Evolutionary conservation across 2,888 invertebrate genomes (phyloP), one percentile per base, ranked within the genome.

Genomic region (Hydriomena furcata): DNA sequence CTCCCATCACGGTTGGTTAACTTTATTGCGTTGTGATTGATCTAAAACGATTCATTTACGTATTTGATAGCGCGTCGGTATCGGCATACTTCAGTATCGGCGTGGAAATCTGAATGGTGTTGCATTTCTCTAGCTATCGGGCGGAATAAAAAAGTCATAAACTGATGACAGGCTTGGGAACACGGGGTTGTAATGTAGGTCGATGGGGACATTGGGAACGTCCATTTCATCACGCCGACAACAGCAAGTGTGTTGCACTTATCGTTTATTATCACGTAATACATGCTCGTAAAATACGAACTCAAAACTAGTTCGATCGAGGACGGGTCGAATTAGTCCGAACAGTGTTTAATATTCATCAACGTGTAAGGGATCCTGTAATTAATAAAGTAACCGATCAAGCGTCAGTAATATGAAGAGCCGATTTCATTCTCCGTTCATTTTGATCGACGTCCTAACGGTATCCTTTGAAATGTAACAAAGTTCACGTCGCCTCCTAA

Each of bases 131-230:
- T 69, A 64, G 73, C 76, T 76, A 84, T 79, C 79, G 79, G 77
- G 75, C 75, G 78, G 76, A 85, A 89, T 89, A 87, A 89, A 88
- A 89, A 86, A 83, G 86, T 82, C 80, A 84, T 89, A 88, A 88
- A 88, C 76, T 73, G 76, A 81, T 82, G 83, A 81, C 86, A 80
- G 68, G 84, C 84, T 83, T 86, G 89, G 85, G 88, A 89, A 89
- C 77, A 82, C 74, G 66, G 81, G 77, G 71, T 73, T 63, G 82
- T 79, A 79, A 82, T 79, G 78, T 79, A 76, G 79, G 75, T 74
- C 77, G 80, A 77, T 84, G 81, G 79, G 66, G 68, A 66, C 67
- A 68, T 66, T 84, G 81, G 79, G 66, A 68, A 66, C 67, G 69
- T 66, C 70, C 77, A 76, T 82, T 82, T 82, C 84, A 84, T 82